Evolutionary conservation across 2,888 invertebrate genomes (phyloP).

Genomic region (Proisotoma minuta): DNA sequence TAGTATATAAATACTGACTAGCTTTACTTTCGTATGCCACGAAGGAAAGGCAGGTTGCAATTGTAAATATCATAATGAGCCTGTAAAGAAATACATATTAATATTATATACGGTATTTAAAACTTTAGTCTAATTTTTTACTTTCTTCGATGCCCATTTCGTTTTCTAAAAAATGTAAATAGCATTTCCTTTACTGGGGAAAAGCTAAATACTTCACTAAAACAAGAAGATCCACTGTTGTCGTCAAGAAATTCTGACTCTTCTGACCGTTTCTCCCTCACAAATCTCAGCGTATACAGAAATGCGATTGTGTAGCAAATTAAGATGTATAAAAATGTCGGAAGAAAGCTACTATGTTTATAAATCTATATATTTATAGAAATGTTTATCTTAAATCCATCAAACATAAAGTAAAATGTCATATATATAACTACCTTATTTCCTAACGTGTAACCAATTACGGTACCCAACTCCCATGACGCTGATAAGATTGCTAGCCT

Average conservation of each 20-base stretch:
- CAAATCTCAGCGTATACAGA: conserved; percentile 53
- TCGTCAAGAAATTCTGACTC: background rate
- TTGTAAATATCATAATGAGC: conserved; percentile 19
- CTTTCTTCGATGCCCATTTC: conserved; percentile 56
- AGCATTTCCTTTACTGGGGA: conserved; percentile 57
- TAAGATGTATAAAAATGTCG: conserved; percentile 54
- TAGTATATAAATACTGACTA: conserved; percentile 57
- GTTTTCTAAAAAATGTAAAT: conserved; percentile 56
- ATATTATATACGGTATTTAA: too few species aligned
- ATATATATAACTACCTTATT: conserved; percentile 56
- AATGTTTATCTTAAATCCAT: too few species aligned
- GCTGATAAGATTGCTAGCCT: conserved; percentile 20
- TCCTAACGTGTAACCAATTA: conserved; percentile 60
- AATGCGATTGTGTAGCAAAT: conserved; percentile 53
- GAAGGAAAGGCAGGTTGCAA: conserved; percentile 11
- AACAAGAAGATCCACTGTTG: background rate
- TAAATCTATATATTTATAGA: conserved; percentile 4
- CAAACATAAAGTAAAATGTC: background rate
- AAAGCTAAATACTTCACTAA: conserved; percentile 16
- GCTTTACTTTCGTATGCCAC: conserved; percentile 14
- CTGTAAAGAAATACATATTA: conserved; percentile 8
- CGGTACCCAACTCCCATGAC: conserved; percentile 54
- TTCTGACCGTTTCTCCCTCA: conserved; percentile 52
- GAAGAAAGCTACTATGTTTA: conserved; percentile 53
- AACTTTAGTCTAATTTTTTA: background rate